A percentile compares a stretch with the other conserved stretches of the same genome.
Evolutionary conservation across 2,113 vertebrate genomes (phyloP).

Genomic region (Coreoperca whiteheadi): DNA sequence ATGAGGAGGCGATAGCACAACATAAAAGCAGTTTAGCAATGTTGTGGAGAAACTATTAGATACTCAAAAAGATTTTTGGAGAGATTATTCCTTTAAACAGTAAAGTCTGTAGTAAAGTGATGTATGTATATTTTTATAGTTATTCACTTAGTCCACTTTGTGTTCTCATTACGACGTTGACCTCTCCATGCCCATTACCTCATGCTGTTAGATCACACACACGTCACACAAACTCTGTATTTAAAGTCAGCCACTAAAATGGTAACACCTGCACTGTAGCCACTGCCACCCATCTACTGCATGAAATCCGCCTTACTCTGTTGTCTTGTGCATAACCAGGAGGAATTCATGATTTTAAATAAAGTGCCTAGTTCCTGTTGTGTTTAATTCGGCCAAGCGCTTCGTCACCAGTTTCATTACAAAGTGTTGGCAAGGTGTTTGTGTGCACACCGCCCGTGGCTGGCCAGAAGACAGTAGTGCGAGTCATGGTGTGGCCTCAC

Average conservation of each 20-base stretch:
- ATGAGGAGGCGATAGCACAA: neutral
- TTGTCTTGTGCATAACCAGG: neutral
- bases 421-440: constrained; percentile 36
- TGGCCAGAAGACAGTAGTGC: constrained; percentile 40
- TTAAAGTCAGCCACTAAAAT: constrained; percentile 50
- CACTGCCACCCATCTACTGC: constrained; percentile 21
- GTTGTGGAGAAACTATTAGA: neutral
- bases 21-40: neutral
- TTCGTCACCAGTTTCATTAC: constrained; percentile 26
- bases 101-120: neutral
- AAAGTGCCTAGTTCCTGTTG: constrained; percentile 24
- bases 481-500: constrained; percentile 61
- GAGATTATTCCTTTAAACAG: constrained; percentile 9
- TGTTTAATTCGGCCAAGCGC: constrained; percentile 27
- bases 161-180: constrained; percentile 33
- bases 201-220: constrained; percentile 67
- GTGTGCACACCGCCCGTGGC: constrained; percentile 10
- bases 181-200: constrained; percentile 57
- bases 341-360: constrained; percentile 23
- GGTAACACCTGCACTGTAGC: constrained; percentile 58
- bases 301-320: neutral
- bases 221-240: constrained; percentile 40
- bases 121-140: constrained; percentile 3
- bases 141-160: constrained; percentile 16
- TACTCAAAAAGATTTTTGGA: neutral